Evolutionary conservation across 2,797 vertebrate species (phyloP), one percentile per base, ranked within the genome.

Genomic region (Ambastaia sidthimunki): DNA sequence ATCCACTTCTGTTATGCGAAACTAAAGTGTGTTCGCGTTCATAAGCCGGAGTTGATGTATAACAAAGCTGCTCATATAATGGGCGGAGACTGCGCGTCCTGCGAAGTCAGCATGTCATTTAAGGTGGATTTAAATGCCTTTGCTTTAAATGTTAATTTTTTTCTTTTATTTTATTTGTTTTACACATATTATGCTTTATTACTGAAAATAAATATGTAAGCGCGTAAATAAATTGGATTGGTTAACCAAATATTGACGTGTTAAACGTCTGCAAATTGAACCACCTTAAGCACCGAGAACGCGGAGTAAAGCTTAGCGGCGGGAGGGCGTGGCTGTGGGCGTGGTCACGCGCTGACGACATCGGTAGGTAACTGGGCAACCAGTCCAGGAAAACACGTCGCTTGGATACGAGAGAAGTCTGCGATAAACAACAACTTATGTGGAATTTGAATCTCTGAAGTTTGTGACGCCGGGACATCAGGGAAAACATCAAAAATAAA

Each of bases 51-150:
- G 84, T 76, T 84, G n/a, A n/a, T n/a, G n/a, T n/a, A n/a, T 89
- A 88, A 85, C 86, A 2, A 66, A 72, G 84, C 85, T 78, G 72
- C 74, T 85, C 86, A 85, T 73, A 86, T 85, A 85, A 90, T 89
- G 91, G 93, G 93, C 60, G 92, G 91, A 91, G 92, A 86, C 73
- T 77, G 21, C 57, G 0, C 80, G 84, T 88, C 89, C 86, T 89
- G 89, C 90, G 86, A 80, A 88, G 91, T 94, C 92, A 91, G 92
- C 90, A 83, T 88, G 84, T 81, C 82, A 89, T 93, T 94, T 94
- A 95, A 94, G 93, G 93, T 93, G 84, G 93, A 67, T 3, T 3
- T 0, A 28, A 16, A 55, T 7, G 0, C 11, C 11, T 6, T 28
- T 3, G 23, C 25, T 62, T 31, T 31, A 5, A 23, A 9, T 25